These are phyloP conservation scores for Syngnathus typhle DNA, from an alignment of 2,113 vertebrate genomes.

Conservation along the genomic window DNA sequence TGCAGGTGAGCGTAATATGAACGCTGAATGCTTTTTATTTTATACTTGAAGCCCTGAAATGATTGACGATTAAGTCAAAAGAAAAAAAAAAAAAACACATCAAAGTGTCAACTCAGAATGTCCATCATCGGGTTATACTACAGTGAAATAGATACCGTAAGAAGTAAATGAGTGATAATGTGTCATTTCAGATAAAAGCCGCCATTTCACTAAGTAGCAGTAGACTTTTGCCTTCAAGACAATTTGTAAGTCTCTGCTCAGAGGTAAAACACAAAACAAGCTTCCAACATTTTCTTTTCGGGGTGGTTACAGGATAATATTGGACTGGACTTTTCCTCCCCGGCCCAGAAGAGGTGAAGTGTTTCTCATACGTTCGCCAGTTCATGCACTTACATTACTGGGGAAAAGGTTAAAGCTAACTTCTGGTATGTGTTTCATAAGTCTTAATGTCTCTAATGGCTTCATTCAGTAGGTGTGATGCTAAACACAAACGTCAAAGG, in stretches of 20 bases:
- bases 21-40: background rate
- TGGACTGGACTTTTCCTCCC: conserved; percentile 51
- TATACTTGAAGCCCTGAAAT: background rate
- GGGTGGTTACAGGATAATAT: conserved; percentile 42
- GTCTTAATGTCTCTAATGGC: conserved; percentile 30
- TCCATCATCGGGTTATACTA: background rate
- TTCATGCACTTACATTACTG: conserved; percentile 39
- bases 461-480: conserved; percentile 58
- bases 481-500: conserved; percentile 38
- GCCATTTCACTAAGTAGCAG: conserved; percentile 24
- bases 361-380: conserved; percentile 39
- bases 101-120: background rate
- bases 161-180: conserved; percentile 25
- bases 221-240: conserved; percentile 12
- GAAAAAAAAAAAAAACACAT: background rate
- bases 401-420: conserved; percentile 36
- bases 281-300: conserved; percentile 35
- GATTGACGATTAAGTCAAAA: background rate
- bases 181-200: conserved; percentile 21
- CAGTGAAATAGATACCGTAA: background rate
- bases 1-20: background rate
- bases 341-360: conserved; percentile 44
- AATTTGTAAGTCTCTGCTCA: conserved; percentile 16
- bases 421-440: conserved; percentile 58
- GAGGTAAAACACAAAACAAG: conserved; percentile 32